Conservation (phyloP, 2,888 invertebrate genomes). For the Heliconius ethilla region DNA sequence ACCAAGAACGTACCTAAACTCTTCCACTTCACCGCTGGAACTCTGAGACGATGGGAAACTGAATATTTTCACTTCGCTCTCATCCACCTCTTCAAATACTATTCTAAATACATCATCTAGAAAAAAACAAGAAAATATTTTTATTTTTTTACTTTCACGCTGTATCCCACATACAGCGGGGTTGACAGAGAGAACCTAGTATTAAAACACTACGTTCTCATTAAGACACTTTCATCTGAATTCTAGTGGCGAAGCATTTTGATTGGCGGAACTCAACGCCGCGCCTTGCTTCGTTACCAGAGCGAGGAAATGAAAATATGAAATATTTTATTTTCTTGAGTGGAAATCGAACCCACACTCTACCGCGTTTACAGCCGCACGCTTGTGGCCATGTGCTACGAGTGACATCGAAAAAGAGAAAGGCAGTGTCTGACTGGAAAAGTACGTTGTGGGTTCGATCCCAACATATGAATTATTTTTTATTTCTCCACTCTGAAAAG, state of each 20-base stretch:
- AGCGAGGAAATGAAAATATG: neutral
- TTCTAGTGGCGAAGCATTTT: too few species aligned
- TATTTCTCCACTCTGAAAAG: too few species aligned
- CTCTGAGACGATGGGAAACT: conserved; percentile 93
- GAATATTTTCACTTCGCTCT: conserved; percentile 94
- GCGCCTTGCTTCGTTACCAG: too few species aligned
- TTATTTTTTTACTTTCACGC: neutral
- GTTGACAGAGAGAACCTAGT: neutral
- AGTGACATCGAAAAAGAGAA: too few species aligned
- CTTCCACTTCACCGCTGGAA: conserved; percentile 90
- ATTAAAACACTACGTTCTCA: neutral
- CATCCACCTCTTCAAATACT: conserved; percentile 93
- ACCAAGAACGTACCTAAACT: conserved; percentile 80
- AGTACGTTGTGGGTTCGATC: too few species aligned
- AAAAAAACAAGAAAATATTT: neutral
- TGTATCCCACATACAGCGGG: neutral
- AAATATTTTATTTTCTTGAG: neutral
- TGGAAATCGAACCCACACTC: too few species aligned
- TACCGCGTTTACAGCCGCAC: too few species aligned
- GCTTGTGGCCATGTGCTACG: too few species aligned
- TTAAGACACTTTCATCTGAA: too few species aligned
- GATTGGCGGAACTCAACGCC: too few species aligned
- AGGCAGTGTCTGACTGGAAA: too few species aligned
- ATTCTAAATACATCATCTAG: conserved; percentile 89
- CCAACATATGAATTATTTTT: too few species aligned